phyloP scores from a whole-genome alignment of 1,140 invertebrate species.

The Drosophila tani region DNA sequence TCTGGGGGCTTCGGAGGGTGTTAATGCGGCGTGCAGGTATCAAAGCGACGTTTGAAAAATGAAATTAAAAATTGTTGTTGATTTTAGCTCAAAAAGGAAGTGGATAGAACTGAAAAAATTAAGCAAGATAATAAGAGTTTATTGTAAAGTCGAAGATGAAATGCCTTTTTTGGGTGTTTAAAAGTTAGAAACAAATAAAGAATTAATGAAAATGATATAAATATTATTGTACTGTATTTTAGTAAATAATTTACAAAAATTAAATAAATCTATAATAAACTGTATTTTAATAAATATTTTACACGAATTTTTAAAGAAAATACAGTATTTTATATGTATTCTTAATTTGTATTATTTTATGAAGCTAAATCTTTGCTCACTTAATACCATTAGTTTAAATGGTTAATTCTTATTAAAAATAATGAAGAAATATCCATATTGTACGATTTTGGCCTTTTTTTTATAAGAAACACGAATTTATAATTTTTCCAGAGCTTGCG shows the following conservation, averaged over 20 bases:
- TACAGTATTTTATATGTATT: too few species aligned
- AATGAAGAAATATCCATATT: too few species aligned
- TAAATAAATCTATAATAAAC: background rate
- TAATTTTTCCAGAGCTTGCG: too few species aligned
- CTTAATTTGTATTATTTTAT: too few species aligned
- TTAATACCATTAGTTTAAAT: too few species aligned
- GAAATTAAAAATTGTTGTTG: constrained; percentile 80
- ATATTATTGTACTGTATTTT: background rate
- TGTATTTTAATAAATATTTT: too few species aligned
- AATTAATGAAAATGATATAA: background rate
- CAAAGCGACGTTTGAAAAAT: constrained; percentile 81
- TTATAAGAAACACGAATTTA: too few species aligned
- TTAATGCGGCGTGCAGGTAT: constrained; percentile 82
- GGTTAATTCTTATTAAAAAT: too few species aligned
- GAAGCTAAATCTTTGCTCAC: too few species aligned
- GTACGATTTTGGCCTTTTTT: background rate
- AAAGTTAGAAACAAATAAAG: fast-evolving
- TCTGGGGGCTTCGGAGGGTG: constrained; percentile 47
- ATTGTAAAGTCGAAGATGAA: background rate
- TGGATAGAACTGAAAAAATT: constrained; percentile 39
- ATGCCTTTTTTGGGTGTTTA: background rate
- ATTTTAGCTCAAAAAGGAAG: constrained; percentile 61
- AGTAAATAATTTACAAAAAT: background rate
- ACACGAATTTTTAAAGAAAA: too few species aligned
- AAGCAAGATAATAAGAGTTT: background rate